phyloP scores from a whole-genome alignment of 1,140 invertebrate genomes.

The Potamilus streckersoni region DNA sequence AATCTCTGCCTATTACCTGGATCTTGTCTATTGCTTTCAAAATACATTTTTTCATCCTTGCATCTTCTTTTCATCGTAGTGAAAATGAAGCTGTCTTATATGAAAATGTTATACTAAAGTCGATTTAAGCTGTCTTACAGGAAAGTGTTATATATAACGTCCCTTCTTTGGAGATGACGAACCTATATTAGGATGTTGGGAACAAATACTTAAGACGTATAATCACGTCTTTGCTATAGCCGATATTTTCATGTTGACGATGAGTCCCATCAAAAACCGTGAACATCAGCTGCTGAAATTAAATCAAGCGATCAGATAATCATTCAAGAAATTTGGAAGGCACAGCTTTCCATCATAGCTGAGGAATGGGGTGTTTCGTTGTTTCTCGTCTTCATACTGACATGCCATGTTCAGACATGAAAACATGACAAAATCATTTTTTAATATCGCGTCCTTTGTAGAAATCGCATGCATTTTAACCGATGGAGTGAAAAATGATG shows the following conservation, averaged over 20 bases:
- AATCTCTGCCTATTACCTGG: constrained; percentile 19
- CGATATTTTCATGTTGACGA: constrained; percentile 7
- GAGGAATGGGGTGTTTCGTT: too few species aligned
- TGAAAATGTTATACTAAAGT: constrained; percentile 25
- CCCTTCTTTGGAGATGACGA: background rate
- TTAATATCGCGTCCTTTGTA: too few species aligned
- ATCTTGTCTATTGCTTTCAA: background rate
- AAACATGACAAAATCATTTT: too few species aligned
- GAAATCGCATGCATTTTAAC: too few species aligned
- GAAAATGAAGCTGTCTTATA: constrained; percentile 9
- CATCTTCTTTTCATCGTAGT: background rate
- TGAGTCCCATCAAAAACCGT: background rate
- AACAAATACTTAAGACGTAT: constrained; percentile 1
- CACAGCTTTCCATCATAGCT: too few species aligned
- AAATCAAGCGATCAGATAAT: too few species aligned
- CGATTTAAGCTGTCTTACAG: constrained; percentile 13
- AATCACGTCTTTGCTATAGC: background rate
- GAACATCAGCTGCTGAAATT: background rate
- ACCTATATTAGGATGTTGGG: constrained; percentile 4
- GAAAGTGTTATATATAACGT: constrained; percentile 24
- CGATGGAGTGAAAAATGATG: too few species aligned
- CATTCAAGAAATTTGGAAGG: too few species aligned
- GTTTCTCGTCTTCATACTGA: too few species aligned
- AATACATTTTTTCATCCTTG: background rate
- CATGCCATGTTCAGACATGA: too few species aligned